Evolutionary conservation across 2,797 vertebrate species (phyloP), one percentile per base, ranked within the genome.

Genomic region (Synanceia verrucosa): DNA sequence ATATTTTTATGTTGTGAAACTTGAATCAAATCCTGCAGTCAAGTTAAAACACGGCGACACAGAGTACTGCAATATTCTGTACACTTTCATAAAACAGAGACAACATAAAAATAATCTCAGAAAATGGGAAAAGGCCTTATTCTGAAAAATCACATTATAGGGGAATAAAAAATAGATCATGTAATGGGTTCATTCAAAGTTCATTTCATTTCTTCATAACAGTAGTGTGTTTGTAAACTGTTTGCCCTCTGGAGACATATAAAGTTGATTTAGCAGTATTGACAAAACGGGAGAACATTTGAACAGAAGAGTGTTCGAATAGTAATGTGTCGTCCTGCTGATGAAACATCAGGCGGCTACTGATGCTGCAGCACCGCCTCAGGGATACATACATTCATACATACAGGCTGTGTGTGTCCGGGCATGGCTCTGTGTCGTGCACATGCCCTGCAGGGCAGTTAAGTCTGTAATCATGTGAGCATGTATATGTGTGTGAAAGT

Each of bases 241-340:
- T 86, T 88, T 86, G 73, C 73, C 92, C 85, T 89, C 67, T 75
- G 76, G 90, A 82, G 70, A 46, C 36, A 70, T 81, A 90, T 89
- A 89, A 91, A 89, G 85, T 79, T 81, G 89, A 93, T 93, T 91
- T 90, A 90, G 28, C 73, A 34, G 59, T 89, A 90, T 90, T 89
- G 91, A 89, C 87, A 85, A 84, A 89, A 81, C 87, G 90, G 88
- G 76, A 78, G 65, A 79, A 78, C 78, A 84, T 86, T 79, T 77
- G 64, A 90, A 83, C 78, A 68, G 78, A 58, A 10, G 65, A 72
- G 78, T 73, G 79, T 78, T 83, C 31, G 81, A 88, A 80, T 82
- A 83, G 81, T 86, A 84, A 91, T 82, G 83, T 63, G 70, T 78
- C 44, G 86, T 84, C 88, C 81, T 84, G 86, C 89, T 89, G 90